Evolutionary conservation across 2,113 vertebrate species (phyloP).

Genomic region (Abramis brama): DNA sequence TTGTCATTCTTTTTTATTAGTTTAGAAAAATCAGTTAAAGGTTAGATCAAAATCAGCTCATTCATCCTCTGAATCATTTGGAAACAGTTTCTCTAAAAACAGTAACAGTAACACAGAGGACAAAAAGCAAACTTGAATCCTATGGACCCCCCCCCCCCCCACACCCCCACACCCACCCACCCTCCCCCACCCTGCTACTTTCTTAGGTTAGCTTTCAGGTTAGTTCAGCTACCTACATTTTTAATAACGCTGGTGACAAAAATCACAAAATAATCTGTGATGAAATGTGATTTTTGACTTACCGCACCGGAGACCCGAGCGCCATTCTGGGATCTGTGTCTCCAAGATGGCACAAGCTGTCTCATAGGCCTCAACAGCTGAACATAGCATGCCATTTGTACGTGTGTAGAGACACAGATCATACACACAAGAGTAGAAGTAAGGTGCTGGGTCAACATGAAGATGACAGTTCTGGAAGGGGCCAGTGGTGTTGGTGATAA

Average conservation of each 20-base stretch:
- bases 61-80: background rate
- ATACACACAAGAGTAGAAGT: conserved; percentile 66
- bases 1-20: too few species aligned
- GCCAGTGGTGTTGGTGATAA: conserved; percentile 65
- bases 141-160: background rate
- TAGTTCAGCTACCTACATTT: background rate
- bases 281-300: conserved; percentile 36
- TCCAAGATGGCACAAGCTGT: conserved; percentile 63
- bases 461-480: conserved; percentile 67
- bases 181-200: too few species aligned
- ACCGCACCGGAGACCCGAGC: conserved; percentile 59
- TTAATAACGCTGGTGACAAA: background rate
- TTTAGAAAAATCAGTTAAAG: too few species aligned
- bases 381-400: conserved; percentile 59
- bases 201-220: background rate
- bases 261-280: background rate
- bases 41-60: too few species aligned
- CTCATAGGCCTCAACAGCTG: conserved; percentile 64
- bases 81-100: background rate
- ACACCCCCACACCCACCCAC: too few species aligned
- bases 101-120: too few species aligned
- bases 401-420: conserved; percentile 71
- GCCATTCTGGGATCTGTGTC: conserved; percentile 61
- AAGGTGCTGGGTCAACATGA: conserved; percentile 57
- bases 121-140: too few species aligned